These are phyloP conservation scores for Donacobius atricapilla DNA, from an alignment of 2,113 vertebrate species.

Conservation along the genomic window DNA sequence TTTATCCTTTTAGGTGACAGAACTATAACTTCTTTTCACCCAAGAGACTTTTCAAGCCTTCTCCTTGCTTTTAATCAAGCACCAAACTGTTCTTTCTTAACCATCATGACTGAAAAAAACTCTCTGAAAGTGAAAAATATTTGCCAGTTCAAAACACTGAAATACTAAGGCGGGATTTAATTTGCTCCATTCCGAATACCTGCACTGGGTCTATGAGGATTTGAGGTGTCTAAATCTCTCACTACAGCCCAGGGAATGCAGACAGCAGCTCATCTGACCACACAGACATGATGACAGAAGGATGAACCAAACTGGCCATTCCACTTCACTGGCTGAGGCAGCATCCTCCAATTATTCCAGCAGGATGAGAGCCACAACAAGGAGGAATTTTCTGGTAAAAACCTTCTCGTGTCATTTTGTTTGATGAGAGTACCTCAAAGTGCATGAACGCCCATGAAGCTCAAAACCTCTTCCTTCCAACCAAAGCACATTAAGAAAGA, in stretches of 20 bases:
- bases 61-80: background rate
- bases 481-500: background rate
- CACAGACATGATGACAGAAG: background rate
- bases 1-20: background rate
- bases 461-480: background rate
- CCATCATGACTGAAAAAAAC: background rate
- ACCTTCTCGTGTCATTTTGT: rapidly evolving
- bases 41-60: background rate
- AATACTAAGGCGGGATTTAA: background rate
- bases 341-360: background rate
- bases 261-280: background rate
- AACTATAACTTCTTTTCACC: background rate
- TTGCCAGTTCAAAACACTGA: background rate
- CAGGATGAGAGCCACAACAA: background rate
- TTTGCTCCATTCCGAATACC: background rate
- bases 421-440: background rate
- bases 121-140: background rate
- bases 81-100: background rate
- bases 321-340: background rate
- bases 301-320: background rate
- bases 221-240: background rate
- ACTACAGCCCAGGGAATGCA: rapidly evolving
- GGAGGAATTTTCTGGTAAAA: background rate
- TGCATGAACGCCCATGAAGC: rapidly evolving
- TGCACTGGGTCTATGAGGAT: background rate